A percentile compares a stretch with the other conserved stretches of the same genome.
Evolutionary conservation across 2,888 invertebrate species (phyloP).

Genomic region (Seira ritae): DNA sequence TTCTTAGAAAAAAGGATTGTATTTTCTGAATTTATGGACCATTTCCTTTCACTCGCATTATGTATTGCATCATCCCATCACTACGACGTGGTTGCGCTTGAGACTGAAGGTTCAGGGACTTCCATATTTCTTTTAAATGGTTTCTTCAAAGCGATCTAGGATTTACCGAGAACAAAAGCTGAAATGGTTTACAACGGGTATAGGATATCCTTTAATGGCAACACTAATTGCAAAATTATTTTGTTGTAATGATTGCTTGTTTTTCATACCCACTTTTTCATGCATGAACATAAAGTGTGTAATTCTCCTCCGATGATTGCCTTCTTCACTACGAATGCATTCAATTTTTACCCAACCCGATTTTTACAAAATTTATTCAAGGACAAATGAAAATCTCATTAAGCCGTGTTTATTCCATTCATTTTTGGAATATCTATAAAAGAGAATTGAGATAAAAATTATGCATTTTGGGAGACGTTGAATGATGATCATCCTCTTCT

Average conservation of each 20-base stretch:
- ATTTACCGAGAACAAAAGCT: conserved; percentile 4
- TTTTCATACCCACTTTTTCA: not conserved
- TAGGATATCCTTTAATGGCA: conserved; percentile 23
- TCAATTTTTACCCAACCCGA: conserved; percentile 4
- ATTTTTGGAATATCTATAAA: not conserved
- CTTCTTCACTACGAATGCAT: not conserved
- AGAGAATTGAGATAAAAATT: not conserved
- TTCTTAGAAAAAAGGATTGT: conserved; percentile 9
- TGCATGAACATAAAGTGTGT: not conserved
- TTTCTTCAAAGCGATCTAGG: not conserved
- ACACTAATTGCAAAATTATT: conserved; percentile 12
- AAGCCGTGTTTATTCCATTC: not conserved
- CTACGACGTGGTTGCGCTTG: not conserved
- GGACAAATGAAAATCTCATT: conserved; percentile 5
- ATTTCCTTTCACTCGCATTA: conserved; percentile 38
- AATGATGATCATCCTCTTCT: conserved; percentile 1
- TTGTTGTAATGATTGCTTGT: not conserved
- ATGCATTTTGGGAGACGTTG: conserved; percentile 3
- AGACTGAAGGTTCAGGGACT: conserved; percentile 5
- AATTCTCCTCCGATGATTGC: not conserved
- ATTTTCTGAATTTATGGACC: conserved; percentile 30
- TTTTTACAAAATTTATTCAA: conserved; percentile 12
- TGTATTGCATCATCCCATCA: conserved; percentile 1
- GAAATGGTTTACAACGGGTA: conserved; percentile 11
- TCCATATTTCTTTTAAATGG: conserved; percentile 22